Conservation (phyloP, 2,797 vertebrate species). For the Miichthys miiuy region DNA sequence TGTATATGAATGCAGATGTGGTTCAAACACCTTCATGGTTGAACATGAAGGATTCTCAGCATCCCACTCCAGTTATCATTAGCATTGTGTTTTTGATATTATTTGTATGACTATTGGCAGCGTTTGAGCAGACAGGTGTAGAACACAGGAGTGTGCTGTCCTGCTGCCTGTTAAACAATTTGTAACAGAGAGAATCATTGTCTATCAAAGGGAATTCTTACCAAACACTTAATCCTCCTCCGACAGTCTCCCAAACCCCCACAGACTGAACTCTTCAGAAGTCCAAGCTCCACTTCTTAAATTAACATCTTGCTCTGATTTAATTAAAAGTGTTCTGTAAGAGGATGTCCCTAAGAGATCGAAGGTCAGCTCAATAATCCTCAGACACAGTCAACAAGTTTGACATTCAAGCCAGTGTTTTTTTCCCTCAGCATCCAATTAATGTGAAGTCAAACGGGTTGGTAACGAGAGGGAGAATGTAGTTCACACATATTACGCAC, state of each 20-base stretch:
- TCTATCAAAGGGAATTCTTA: not conserved
- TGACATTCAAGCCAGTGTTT: constrained; percentile 39
- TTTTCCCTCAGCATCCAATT: constrained; percentile 38
- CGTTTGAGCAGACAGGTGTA: not conserved
- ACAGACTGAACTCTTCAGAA: constrained; percentile 32
- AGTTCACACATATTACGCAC: not conserved
- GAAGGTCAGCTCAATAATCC: constrained; percentile 74
- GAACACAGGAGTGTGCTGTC: not conserved
- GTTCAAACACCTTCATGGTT: not conserved
- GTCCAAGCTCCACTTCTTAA: constrained; percentile 49
- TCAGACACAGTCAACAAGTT: constrained; percentile 71
- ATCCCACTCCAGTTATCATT: not conserved
- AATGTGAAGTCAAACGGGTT: constrained; percentile 58
- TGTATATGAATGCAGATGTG: too few species aligned
- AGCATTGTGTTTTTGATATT: not conserved
- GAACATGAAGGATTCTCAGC: constrained; percentile 1
- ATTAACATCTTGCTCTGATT: constrained; percentile 64
- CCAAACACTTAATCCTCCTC: constrained; percentile 28
- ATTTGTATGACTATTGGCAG: not conserved
- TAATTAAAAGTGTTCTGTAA: constrained; percentile 72
- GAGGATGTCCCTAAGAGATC: constrained; percentile 64
- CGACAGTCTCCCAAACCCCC: constrained; percentile 19
- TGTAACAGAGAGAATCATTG: not conserved
- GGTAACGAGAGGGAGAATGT: not conserved
- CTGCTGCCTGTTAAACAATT: not conserved